These are phyloP conservation scores for Miltochrista miniata DNA, from an alignment of 2,888 invertebrate genomes.

Conservation along the genomic window DNA sequence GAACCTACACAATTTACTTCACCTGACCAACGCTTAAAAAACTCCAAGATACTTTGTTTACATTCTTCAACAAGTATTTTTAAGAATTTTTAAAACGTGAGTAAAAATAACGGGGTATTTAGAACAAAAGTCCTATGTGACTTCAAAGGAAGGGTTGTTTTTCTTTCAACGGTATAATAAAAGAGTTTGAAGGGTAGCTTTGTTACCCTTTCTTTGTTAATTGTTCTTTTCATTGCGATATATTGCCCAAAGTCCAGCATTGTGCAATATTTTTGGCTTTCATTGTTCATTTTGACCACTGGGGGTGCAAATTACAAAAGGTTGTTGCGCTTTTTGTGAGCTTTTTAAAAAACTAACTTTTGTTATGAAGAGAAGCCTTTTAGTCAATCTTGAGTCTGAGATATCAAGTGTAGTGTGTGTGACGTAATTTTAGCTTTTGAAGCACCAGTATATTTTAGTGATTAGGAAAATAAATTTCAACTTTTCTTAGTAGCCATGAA, in stretches of 20 bases:
- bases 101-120: slow-evolving; percentile 67
- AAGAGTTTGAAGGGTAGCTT: slow-evolving; percentile 71
- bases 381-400: slow-evolving; percentile 15
- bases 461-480: slow-evolving; percentile 1
- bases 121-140: slow-evolving; percentile 63
- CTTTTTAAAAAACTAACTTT: slow-evolving; percentile 11
- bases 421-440: slow-evolving; percentile 17
- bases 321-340: too few species aligned
- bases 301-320: not conserved
- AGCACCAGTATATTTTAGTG: slow-evolving; percentile 5
- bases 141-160: slow-evolving; percentile 77
- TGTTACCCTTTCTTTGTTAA: slow-evolving; percentile 71
- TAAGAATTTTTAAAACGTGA: slow-evolving; percentile 61
- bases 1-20: slow-evolving; percentile 23
- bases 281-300: slow-evolving; percentile 36
- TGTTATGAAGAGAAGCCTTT: not conserved
- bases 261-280: slow-evolving; percentile 51
- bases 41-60: slow-evolving; percentile 34
- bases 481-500: not conserved
- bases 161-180: slow-evolving; percentile 64
- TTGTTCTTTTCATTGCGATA: slow-evolving; percentile 59
- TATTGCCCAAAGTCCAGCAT: slow-evolving; percentile 70
- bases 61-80: slow-evolving; percentile 43
- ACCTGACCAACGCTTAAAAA: slow-evolving; percentile 39
- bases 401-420: slow-evolving; percentile 8